Base-by-base conservation (phyloP, 2,888 invertebrate species). In the Platycheirus rosarum region DNA sequence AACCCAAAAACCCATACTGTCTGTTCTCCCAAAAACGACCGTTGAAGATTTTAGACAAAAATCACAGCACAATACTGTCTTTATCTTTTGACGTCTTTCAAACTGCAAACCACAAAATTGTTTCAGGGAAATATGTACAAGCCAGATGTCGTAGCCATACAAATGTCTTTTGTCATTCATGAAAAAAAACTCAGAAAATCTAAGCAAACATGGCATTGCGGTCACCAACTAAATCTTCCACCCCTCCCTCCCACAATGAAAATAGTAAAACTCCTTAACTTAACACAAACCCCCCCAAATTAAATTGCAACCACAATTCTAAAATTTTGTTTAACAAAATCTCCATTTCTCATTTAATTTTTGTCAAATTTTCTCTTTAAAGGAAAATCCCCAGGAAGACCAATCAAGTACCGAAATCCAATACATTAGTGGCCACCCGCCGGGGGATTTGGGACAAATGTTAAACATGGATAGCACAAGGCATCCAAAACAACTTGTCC, bases 351-450 rank as follows among this genome's bases (percentile, higher is more conserved):
- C 23, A 18, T 23, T 37, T n/a, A n/a, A n/a, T n/a, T 11, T 20
- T 11, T 63, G 7, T 68, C 32, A 46, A 29, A 5, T 42, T 51
- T 32, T 48, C n/a, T n/a, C 20, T 60, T 60, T 66, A 18, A 32
- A 79, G 79, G 68, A 57, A 6, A 55, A 49, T 37, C 44, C 48
- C 13, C 44, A 65, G 66, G 70, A 80, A 37, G 62, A 66, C 35
- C 48, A 44, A 37, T 46, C 53, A n/a, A 75, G 53, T 70, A 23
- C 23, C 32, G 44, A 71, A 62, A 71, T 76, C 76, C 76, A 82
- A 76, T 76, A 76, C 55, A 82, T 76, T 62, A 82, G 71, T 76
- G 75, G 62, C 35, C 71, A 76, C 46, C 66, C 65, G 20, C 71
- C 53, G 14, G 71, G 71, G 9, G 65, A 55, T 40, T 51, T 65